Evolutionary conservation across 2,113 vertebrate genomes (phyloP).

Genomic region (Piprites chloris): DNA sequence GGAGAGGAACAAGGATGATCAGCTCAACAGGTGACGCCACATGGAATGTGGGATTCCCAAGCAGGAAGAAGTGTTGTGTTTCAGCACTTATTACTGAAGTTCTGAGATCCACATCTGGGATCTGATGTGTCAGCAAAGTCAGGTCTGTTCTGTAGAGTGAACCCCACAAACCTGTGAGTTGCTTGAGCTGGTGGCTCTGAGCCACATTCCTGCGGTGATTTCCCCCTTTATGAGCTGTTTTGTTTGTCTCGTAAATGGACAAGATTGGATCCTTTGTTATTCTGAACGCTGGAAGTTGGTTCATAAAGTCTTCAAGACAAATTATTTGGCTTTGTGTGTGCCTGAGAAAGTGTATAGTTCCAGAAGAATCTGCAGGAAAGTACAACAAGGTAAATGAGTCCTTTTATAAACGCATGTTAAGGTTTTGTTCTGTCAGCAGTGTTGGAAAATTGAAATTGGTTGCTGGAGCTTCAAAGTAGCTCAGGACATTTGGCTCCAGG

Average conservation of each 20-base stretch:
- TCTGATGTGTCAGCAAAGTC: not conserved
- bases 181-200: not conserved
- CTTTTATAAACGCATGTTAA: not conserved
- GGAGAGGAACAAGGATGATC: too few species aligned
- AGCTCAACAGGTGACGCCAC: too few species aligned
- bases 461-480: not conserved
- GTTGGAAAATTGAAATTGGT: not conserved
- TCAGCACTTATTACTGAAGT: too few species aligned
- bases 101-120: too few species aligned
- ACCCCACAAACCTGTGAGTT: not conserved
- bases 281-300: not conserved
- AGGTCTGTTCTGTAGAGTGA: not conserved
- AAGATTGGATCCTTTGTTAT: not conserved
- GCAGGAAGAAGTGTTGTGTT: too few species aligned
- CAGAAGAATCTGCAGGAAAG: not conserved
- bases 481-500: not conserved
- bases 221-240: not conserved
- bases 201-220: not conserved
- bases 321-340: not conserved
- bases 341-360: not conserved
- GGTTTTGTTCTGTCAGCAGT: not conserved
- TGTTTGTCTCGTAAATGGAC: not conserved
- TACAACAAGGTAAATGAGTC: not conserved
- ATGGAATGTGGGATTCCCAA: too few species aligned
- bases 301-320: not conserved